A percentile compares a stretch with the other conserved stretches of the same genome.
Evolutionary conservation across 2,113 vertebrate species (phyloP).

Genomic region (Sialia sialis): DNA sequence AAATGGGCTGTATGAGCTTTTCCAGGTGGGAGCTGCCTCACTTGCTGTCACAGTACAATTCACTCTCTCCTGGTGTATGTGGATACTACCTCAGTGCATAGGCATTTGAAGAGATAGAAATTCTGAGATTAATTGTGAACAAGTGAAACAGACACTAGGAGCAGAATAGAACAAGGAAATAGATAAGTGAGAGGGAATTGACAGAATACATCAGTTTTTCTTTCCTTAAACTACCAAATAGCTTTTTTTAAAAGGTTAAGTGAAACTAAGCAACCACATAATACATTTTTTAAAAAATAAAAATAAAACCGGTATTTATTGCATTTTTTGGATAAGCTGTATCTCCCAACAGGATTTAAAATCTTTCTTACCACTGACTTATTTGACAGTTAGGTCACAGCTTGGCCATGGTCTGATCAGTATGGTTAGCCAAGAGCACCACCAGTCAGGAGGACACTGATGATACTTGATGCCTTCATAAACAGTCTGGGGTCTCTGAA

Average conservation of each 20-base stretch:
- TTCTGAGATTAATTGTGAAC: background rate
- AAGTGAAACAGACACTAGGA: background rate
- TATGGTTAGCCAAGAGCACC: background rate
- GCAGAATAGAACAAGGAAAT: background rate
- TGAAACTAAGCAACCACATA: background rate
- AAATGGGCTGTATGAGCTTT: background rate
- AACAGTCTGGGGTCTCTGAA: background rate
- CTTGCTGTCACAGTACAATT: background rate
- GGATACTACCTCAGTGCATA: background rate
- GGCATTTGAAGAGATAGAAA: background rate
- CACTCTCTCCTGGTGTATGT: background rate
- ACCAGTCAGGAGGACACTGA: background rate
- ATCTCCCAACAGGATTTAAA: background rate
- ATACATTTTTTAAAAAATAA: background rate
- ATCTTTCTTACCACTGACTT: background rate
- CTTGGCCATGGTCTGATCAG: background rate
- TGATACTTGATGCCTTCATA: slow-evolving; percentile 22
- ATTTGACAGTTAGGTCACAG: slow-evolving; percentile 12
- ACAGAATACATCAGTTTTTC: background rate
- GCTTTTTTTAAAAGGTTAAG: background rate
- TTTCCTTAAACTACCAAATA: background rate
- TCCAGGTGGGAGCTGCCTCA: background rate
- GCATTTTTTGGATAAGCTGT: background rate
- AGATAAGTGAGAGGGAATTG: background rate
- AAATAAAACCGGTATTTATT: background rate